Evolutionary conservation across 2,888 invertebrate genomes (phyloP).

Genomic region (Ephialtes manifestator): DNA sequence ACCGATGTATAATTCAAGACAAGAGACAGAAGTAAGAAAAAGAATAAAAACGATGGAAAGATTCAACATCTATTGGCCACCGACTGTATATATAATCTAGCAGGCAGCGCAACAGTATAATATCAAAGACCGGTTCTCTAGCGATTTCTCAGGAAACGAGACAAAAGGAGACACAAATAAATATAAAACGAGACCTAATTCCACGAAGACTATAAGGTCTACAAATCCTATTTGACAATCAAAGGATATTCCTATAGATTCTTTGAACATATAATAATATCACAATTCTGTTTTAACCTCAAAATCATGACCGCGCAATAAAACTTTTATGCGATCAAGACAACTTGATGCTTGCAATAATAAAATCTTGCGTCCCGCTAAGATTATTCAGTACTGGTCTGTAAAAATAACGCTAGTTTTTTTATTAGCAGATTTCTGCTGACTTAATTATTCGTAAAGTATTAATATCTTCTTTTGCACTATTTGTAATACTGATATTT

Average conservation of each 20-base stretch:
- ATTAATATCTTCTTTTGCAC: too few relatives aligned
- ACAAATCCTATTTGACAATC: neutral
- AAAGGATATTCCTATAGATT: neutral
- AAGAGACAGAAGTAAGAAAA: neutral
- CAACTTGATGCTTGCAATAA: neutral
- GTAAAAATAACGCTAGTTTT: too few relatives aligned
- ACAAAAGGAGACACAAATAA: conserved; percentile 7
- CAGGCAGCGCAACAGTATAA: neutral
- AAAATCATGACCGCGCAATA: conserved; percentile 23
- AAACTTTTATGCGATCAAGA: neutral
- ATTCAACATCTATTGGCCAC: conserved; percentile 11
- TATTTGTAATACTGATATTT: neutral
- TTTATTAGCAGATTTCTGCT: too few relatives aligned
- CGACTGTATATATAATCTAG: conserved; percentile 23
- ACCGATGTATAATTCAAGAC: conserved; percentile 22
- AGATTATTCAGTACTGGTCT: neutral
- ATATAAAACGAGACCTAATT: neutral
- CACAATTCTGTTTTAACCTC: conserved; percentile 42
- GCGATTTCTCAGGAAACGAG: conserved; percentile 16
- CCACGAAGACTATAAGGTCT: neutral
- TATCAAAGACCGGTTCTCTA: conserved; percentile 26
- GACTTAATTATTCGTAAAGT: too few relatives aligned
- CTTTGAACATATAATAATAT: neutral
- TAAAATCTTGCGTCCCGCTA: too few relatives aligned
- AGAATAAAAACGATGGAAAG: conserved; percentile 8